Percentiles rank a stretch among this genome's conserved stretches.
Conservation (phyloP, 2,113 vertebrate species). For the Catharus fuscescens region DNA sequence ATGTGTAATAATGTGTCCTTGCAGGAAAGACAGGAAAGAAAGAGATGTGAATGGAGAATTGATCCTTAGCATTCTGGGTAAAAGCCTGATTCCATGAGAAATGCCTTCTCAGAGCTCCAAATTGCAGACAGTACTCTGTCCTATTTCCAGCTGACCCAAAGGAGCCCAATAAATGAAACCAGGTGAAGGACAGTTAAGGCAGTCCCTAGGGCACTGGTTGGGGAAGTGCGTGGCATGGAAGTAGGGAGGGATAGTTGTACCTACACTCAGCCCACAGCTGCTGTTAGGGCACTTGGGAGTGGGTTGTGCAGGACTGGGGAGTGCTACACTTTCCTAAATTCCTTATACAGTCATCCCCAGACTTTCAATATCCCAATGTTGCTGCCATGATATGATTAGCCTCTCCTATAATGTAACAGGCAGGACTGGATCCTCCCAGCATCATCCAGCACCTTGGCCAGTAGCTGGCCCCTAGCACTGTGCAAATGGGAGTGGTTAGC, state of each 20-base stretch:
- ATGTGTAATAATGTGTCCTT: neutral
- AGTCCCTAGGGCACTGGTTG: neutral
- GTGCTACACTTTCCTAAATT: neutral
- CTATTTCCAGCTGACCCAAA: neutral
- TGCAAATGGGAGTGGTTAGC: neutral
- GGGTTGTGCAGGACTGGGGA: neutral
- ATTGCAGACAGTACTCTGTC: neutral
- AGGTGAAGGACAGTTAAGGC: rapidly evolving
- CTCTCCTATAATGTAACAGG: neutral
- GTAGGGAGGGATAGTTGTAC: neutral
- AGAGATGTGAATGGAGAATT: neutral
- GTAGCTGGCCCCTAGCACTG: neutral
- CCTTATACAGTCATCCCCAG: neutral
- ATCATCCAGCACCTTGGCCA: neutral
- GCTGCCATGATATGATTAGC: neutral
- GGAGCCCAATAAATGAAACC: neutral
- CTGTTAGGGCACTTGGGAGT: neutral
- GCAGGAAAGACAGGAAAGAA: neutral
- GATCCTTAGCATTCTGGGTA: neutral
- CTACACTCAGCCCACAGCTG: neutral
- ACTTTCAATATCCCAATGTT: neutral
- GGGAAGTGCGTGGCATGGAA: neutral
- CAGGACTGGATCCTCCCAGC: neutral
- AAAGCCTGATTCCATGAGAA: neutral
- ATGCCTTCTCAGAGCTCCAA: neutral